Percentiles rank a stretch among this genome's conserved stretches.
phyloP scores from a whole-genome alignment of 2,888 invertebrate genomes.

The Cheilosia pagana region DNA sequence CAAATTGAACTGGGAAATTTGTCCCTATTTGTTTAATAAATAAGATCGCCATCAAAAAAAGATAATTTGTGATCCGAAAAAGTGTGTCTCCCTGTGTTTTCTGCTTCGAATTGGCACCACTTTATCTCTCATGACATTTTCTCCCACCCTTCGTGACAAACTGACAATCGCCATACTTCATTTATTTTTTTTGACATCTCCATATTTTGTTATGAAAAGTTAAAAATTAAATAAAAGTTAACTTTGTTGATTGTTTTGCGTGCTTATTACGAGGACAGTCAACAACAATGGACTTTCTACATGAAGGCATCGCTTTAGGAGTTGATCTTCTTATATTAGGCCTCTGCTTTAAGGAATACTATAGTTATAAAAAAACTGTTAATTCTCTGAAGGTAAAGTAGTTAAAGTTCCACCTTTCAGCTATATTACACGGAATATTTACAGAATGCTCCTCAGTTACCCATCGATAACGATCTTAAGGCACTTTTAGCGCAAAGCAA shows the following conservation, averaged over 20 bases:
- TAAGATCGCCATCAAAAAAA: no score
- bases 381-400: conserved; percentile 87
- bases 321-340: conserved; percentile 90
- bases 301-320: conserved; percentile 89
- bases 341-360: conserved; percentile 89
- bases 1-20: no score
- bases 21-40: no score
- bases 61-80: no score
- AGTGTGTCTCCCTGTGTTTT: conserved; percentile 3
- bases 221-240: conserved; percentile 6
- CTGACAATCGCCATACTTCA: conserved; percentile 20
- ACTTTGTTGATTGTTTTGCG: conserved; percentile 2
- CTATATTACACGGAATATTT: neutral
- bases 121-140: conserved; percentile 16
- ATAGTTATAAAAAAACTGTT: conserved; percentile 89
- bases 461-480: conserved; percentile 87
- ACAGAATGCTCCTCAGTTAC: conserved; percentile 88
- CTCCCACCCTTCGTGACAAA: neutral
- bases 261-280: neutral
- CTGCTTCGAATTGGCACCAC: conserved; percentile 16
- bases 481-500: conserved; percentile 86
- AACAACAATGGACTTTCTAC: conserved; percentile 89
- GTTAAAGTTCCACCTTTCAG: conserved; percentile 74
- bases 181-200: neutral
- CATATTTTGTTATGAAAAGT: conserved; percentile 33